Evolutionary conservation across 2,113 vertebrate species (phyloP).

Genomic region (Grammatotria lemairii): DNA sequence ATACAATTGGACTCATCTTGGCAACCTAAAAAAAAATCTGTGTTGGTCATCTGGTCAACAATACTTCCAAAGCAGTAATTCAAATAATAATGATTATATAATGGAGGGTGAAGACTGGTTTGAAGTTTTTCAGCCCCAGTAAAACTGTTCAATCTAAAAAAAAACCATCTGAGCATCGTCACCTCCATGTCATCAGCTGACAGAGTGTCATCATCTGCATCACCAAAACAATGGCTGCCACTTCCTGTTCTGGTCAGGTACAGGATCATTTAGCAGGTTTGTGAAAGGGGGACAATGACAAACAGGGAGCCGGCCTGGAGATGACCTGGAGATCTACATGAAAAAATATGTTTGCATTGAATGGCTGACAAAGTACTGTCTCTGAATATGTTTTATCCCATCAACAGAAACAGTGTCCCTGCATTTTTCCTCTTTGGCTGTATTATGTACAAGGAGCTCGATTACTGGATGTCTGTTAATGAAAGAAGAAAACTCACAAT

Average conservation of each 20-base stretch:
- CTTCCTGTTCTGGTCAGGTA: background rate
- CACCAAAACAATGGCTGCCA: background rate
- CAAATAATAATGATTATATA: background rate
- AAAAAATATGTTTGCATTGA: background rate
- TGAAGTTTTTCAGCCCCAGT: background rate
- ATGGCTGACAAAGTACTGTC: background rate
- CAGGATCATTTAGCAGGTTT: background rate
- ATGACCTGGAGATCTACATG: background rate
- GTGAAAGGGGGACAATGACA: background rate
- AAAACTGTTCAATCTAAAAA: background rate
- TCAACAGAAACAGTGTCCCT: background rate
- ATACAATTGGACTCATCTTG: background rate
- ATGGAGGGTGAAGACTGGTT: background rate
- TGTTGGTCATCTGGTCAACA: background rate
- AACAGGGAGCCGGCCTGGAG: background rate
- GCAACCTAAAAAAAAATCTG: background rate
- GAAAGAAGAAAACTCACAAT: background rate
- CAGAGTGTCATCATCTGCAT: background rate
- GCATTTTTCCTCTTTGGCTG: background rate
- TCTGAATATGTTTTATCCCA: background rate
- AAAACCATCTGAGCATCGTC: fast-evolving
- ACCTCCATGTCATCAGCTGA: background rate
- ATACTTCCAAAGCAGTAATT: background rate
- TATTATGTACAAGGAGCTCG: background rate
- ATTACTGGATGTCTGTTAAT: background rate